A percentile compares a stretch with the other conserved stretches of the same genome.
phyloP scores from a whole-genome alignment of 2,888 invertebrate species.

The Iselma pallidipennis region DNA sequence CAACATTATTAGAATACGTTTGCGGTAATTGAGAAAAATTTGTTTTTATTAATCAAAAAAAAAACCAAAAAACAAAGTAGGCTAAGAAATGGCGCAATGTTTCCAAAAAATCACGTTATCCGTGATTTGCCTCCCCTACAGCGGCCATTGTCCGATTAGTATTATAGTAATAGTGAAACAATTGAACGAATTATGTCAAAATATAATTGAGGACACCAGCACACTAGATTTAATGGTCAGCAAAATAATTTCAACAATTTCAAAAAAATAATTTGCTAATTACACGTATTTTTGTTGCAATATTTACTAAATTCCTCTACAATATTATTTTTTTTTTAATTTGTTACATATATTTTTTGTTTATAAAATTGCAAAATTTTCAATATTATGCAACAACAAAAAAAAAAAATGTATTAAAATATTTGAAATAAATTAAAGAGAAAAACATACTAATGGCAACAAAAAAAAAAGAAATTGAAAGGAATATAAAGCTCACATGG shows the following conservation, averaged over 20 bases:
- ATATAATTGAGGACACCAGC: neutral
- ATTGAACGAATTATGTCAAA: neutral
- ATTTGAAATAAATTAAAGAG: no score
- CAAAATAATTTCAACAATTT: neutral
- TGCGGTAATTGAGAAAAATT: no score
- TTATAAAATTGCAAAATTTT: neutral
- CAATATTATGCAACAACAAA: neutral
- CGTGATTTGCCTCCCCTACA: neutral
- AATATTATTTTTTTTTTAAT: neutral
- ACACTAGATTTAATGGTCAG: neutral
- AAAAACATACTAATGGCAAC: no score
- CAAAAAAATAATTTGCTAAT: neutral
- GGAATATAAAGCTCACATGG: neutral
- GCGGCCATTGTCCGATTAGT: neutral
- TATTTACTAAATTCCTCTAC: no score
- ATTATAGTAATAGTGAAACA: neutral
- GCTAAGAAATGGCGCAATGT: no score
- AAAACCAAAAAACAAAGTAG: neutral
- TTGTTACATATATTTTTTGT: neutral
- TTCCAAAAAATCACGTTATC: neutral
- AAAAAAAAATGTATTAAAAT: neutral
- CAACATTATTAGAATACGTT: no score
- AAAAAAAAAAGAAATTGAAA: neutral
- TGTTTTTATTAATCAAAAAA: no score
- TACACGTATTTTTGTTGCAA: neutral